These are phyloP conservation scores for Thomomys bottae DNA, from an alignment of 2,113 vertebrate species.

Conservation along the genomic window DNA sequence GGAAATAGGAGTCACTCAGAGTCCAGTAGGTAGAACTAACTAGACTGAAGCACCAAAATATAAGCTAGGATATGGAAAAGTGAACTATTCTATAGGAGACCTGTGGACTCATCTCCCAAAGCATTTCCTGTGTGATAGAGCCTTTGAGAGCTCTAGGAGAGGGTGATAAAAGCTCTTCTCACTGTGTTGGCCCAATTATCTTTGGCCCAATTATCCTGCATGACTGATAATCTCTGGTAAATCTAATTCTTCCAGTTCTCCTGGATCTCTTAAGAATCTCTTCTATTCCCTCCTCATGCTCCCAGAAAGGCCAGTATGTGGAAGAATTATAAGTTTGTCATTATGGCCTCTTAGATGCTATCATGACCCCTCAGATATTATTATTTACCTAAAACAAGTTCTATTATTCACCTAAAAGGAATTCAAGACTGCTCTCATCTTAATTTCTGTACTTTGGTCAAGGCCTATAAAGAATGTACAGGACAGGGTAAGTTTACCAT, in stretches of 20 bases:
- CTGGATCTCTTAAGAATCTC: neutral
- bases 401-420: neutral
- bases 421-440: conserved; percentile 27
- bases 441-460: conserved; percentile 1
- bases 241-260: conserved; percentile 9
- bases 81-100: neutral
- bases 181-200: conserved; percentile 42
- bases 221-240: neutral
- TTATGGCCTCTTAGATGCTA: neutral
- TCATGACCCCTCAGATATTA: neutral
- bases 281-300: neutral
- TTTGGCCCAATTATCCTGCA: neutral
- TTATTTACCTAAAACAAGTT: neutral
- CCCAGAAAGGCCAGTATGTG: neutral
- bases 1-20: neutral
- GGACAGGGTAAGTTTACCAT: neutral
- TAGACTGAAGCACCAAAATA: neutral
- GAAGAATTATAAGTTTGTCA: neutral
- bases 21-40: neutral
- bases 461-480: neutral
- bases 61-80: neutral
- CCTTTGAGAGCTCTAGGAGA: conserved; percentile 11
- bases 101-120: neutral
- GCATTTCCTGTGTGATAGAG: neutral
- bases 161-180: conserved; percentile 18